These are phyloP conservation scores for Amphibalanus amphitrite DNA, from an alignment of 1,140 invertebrate genomes.

Conservation along the genomic window DNA sequence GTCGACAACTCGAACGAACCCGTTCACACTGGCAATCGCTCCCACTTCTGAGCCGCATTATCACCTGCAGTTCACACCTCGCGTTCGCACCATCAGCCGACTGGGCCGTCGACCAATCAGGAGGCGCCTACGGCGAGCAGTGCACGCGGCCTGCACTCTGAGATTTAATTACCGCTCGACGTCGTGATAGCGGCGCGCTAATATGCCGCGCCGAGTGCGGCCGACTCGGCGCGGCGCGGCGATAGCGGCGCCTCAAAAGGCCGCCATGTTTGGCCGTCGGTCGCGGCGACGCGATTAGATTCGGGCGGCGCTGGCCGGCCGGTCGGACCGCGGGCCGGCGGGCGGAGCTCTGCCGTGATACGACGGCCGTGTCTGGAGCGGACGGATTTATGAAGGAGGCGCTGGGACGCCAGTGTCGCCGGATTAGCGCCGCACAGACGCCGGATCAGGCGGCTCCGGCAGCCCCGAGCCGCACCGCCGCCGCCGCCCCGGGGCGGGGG, in stretches of 20 bases:
- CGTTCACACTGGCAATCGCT: neutral
- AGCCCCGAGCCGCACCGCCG: too few species aligned
- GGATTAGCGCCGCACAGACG: neutral
- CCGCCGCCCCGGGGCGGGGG: too few species aligned
- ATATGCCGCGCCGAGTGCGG: neutral
- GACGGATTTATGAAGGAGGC: neutral
- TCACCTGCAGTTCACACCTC: neutral
- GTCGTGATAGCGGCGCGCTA: neutral
- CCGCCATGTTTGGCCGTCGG: neutral
- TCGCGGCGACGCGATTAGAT: neutral
- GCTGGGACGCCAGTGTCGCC: neutral
- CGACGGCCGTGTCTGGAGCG: neutral
- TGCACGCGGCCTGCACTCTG: neutral
- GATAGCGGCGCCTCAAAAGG: neutral
- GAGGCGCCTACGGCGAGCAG: too few species aligned
- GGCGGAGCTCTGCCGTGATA: neutral
- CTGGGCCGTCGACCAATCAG: too few species aligned
- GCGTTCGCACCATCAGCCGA: neutral
- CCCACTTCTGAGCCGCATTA: neutral
- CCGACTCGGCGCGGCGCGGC: neutral
- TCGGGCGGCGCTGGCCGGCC: neutral
- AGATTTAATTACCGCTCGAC: neutral
- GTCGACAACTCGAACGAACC: too few species aligned
- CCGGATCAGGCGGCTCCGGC: too few species aligned
- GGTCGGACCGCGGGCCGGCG: too few species aligned